Percentiles rank a stretch among this genome's conserved stretches.
phyloP scores from a whole-genome alignment of 2,888 invertebrate genomes.

The Synanthedon andrenaeformis region DNA sequence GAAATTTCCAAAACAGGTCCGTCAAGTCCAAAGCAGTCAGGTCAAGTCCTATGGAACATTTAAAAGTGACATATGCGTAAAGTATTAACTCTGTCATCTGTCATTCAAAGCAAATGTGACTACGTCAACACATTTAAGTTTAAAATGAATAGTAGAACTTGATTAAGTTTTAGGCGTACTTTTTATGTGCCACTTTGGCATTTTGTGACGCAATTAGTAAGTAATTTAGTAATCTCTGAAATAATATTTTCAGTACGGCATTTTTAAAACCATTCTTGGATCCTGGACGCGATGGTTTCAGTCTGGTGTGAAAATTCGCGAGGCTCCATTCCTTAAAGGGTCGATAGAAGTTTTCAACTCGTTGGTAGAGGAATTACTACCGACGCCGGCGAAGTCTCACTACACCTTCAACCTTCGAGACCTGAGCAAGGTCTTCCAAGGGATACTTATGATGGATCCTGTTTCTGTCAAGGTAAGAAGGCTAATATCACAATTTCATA shows the following conservation, averaged over 20 bases:
- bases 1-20: too few species aligned
- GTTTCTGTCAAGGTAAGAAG: slow-evolving; percentile 67
- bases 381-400: slow-evolving; percentile 90
- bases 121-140: too few species aligned
- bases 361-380: slow-evolving; percentile 78
- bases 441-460: slow-evolving; percentile 79
- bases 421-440: slow-evolving; percentile 86
- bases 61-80: too few species aligned
- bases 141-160: too few species aligned
- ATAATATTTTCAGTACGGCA: slow-evolving; percentile 35
- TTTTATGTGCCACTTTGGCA: too few species aligned
- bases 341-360: slow-evolving; percentile 77
- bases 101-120: too few species aligned
- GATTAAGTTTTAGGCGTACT: too few species aligned
- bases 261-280: slow-evolving; percentile 78
- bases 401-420: slow-evolving; percentile 92
- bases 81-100: too few species aligned
- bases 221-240: too few species aligned
- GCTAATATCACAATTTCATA: background rate
- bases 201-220: too few species aligned
- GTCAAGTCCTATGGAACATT: too few species aligned
- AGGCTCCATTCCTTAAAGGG: slow-evolving; percentile 71
- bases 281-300: slow-evolving; percentile 73
- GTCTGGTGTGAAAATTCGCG: slow-evolving; percentile 26
- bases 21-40: too few species aligned